These are phyloP conservation scores for Tricholaema leucomelas DNA, from an alignment of 2,113 vertebrate genomes.

Conservation along the genomic window DNA sequence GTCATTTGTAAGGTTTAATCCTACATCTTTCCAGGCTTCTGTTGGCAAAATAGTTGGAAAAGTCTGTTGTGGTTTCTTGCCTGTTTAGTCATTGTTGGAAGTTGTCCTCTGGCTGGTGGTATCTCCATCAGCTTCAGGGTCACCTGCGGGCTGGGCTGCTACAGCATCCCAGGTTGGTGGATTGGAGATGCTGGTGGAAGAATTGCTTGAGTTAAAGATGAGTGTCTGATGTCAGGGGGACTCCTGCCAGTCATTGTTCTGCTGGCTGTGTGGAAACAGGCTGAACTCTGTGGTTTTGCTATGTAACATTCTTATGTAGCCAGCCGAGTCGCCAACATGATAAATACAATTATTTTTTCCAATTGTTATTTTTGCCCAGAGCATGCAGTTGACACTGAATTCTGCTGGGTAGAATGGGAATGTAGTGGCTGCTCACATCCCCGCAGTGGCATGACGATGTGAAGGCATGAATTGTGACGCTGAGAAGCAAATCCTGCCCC, in stretches of 20 bases:
- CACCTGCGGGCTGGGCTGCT: not conserved
- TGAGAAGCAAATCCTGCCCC: not conserved
- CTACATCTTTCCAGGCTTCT: not conserved
- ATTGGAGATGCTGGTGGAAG: not conserved
- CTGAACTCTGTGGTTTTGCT: slow-evolving; percentile 62
- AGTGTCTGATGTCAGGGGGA: slow-evolving; percentile 42
- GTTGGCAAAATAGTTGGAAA: not conserved
- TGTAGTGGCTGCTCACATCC: not conserved
- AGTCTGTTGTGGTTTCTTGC: not conserved
- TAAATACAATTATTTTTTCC: slow-evolving; percentile 67
- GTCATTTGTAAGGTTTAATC: not conserved
- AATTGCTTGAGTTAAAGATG: slow-evolving; percentile 20
- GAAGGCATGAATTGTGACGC: not conserved
- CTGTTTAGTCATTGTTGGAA: not conserved
- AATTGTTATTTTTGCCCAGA: slow-evolving; percentile 68
- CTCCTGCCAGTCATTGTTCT: slow-evolving; percentile 68
- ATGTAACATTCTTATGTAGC: slow-evolving; percentile 66
- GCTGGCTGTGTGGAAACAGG: slow-evolving; percentile 57
- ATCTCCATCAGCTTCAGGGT: not conserved
- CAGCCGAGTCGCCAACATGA: slow-evolving; percentile 42
- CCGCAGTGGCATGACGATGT: rapidly evolving
- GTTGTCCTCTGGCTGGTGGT: not conserved
- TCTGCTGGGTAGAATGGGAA: slow-evolving; percentile 44
- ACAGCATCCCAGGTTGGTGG: not conserved
- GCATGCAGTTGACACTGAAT: slow-evolving; percentile 57